Base-by-base conservation (phyloP, 2,113 vertebrate genomes). In the Pardalotus punctatus region DNA sequence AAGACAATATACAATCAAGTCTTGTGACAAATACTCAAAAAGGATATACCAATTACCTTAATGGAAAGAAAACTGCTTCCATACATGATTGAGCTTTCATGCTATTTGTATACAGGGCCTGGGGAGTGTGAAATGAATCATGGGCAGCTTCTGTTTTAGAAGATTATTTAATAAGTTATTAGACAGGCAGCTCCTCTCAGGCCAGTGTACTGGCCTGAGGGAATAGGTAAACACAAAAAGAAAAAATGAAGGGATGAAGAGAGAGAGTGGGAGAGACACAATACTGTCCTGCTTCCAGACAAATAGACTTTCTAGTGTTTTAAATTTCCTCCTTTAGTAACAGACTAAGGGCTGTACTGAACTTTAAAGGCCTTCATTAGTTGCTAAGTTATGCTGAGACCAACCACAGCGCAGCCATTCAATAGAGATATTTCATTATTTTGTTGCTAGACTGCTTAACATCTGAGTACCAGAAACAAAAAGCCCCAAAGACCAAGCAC, bases 351-450 rank as follows among this genome's bases (percentile, higher is more conserved):
- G 54, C 50, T 92, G 54, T 58, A 54, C 54, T 86, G 74, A 90
- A 94, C 84, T 91, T 90, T 95, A 92, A 88, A 88, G 79, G 70
- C 67, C 84, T 93, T 95, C 78, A 56, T 92, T 94, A 80, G 85
- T 93, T 95, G 65, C 79, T 80, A 93, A 90, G 35, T 80, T 80
- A 77, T 96, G 72, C 73, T 78, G 60, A 94, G 94, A 96, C 86
- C 90, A 91, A 92, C 65, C 70, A 80, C 79, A n/a, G 81, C 4
- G 54, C 64, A 83, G 61, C 78, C 88, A 81, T 94, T 91, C 90
- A 93, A 73, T 72, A 88, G 94, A 86, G 83, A 80, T 82, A 86
- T 73, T 85, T 48, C 56, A 93, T 86, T 92, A 65, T 91, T 93
- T 86, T 79, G n/a, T 90, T 87, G 86, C 64, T 45, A 71, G 66